These are phyloP conservation scores for Ibidorhyncha struthersii DNA, from an alignment of 2,113 vertebrate species.

Conservation along the genomic window DNA sequence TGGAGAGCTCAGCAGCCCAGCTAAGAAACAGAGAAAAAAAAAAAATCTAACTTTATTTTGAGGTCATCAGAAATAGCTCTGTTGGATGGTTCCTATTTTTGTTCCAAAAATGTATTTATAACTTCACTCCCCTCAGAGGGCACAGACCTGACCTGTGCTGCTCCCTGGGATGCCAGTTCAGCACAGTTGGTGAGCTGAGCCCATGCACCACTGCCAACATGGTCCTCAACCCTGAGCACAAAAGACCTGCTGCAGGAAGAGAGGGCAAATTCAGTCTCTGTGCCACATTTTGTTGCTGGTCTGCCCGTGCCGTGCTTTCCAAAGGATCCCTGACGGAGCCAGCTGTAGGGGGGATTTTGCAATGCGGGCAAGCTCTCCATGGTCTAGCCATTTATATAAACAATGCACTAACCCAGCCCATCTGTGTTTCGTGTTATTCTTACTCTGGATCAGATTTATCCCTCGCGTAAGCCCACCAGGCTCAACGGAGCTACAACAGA, in stretches of 20 bases:
- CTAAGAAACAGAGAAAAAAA: background rate
- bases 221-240: background rate
- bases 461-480: background rate
- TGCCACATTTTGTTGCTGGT: background rate
- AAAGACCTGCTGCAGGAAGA: background rate
- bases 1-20: slow-evolving; percentile 5
- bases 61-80: slow-evolving; percentile 30
- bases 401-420: background rate
- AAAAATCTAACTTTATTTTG: background rate
- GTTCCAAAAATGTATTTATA: slow-evolving; percentile 29
- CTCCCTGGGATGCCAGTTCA: background rate
- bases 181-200: background rate
- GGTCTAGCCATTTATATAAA: background rate
- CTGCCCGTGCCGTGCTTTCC: background rate
- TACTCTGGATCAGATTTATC: background rate
- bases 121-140: background rate
- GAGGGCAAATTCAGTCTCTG: background rate
- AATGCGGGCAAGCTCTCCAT: background rate
- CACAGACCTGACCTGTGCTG: background rate
- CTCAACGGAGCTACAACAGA: background rate
- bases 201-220: rapidly evolving
- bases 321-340: background rate
- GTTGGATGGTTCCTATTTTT: slow-evolving; percentile 28
- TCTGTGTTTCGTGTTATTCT: background rate
- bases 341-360: background rate